These are phyloP conservation scores for Matsumyia berberina DNA, from an alignment of 2,888 invertebrate genomes.

Conservation along the genomic window DNA sequence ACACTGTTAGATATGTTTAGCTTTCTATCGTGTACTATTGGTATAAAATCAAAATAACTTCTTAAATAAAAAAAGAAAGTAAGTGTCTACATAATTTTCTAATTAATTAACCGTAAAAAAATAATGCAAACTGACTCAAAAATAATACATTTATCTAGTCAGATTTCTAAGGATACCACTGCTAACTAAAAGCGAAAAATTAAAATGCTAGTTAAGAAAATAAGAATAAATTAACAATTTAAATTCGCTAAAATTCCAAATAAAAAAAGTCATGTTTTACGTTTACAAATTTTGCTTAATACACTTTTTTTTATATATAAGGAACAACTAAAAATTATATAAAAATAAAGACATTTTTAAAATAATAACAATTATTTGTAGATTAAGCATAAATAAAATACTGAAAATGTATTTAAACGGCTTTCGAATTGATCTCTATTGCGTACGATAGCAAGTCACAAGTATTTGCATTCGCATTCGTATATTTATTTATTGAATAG, in stretches of 20 bases:
- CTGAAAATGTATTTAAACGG: slow-evolving; percentile 59
- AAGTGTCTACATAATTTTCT: slow-evolving; percentile 23
- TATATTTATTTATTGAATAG: slow-evolving; percentile 56
- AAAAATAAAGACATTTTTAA: slow-evolving; percentile 11
- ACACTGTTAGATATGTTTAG: slow-evolving; percentile 10
- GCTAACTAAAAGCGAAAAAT: not conserved
- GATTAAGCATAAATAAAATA: slow-evolving; percentile 49
- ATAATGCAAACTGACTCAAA: not conserved
- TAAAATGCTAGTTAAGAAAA: not conserved
- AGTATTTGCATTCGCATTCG: slow-evolving; percentile 66
- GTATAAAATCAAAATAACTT: slow-evolving; percentile 15
- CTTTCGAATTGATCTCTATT: slow-evolving; percentile 75
- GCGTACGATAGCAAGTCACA: slow-evolving; percentile 63
- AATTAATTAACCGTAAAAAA: slow-evolving; percentile 1
- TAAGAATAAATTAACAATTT: not conserved
- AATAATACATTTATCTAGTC: not conserved
- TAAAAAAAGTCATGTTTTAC: slow-evolving; percentile 1
- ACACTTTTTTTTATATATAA: not conserved
- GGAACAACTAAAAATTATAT: slow-evolving; percentile 1
- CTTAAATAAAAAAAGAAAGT: not conserved
- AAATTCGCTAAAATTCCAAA: slow-evolving; percentile 8
- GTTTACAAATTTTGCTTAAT: not conserved
- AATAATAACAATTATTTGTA: slow-evolving; percentile 33
- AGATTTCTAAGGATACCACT: not conserved
- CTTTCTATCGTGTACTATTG: slow-evolving; percentile 17